Base-by-base conservation (phyloP, 2,888 invertebrate species). In the Tetragonula carbonaria region DNA sequence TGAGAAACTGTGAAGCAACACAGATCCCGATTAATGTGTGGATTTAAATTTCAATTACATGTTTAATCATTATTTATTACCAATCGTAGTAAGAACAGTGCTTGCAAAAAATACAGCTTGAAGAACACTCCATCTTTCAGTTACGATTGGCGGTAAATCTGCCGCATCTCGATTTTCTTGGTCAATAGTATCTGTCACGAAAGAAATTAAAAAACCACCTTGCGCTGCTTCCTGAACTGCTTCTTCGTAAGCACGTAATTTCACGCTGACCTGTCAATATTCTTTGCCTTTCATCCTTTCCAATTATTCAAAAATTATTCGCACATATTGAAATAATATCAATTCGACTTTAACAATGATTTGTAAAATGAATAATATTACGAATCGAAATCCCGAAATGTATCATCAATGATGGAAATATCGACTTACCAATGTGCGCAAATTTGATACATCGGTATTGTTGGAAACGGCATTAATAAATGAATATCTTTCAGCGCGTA, bases 61-160 rank as follows among this genome's bases (percentile, higher is more conserved):
- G 2, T 45, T 55, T 66, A 59, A 57, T 80, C 51, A 14, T 65
- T 65, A 72, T 67, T 70, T 13, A 28, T 94, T 95, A 98, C 98
- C 98, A 95, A 98, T 98, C 77, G 98, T 98, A 78, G 98, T 98
- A 93, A 98, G 96, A 90, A 98, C 98, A 74, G 98, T 98, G 51
- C 98, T 98, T 21, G 98, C 97, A 94, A 98, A 98, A 95, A 98
- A 98, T 65, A 98, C 97, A 6, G 98, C 97, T 94, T 98, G 97
- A 70, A 97, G 95, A 91, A 97, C 96, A 90, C 97, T 97, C 98
- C 98, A 98, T 92, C 97, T 96, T 88, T 96, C 96, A 76, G 96
- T 91, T 3, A 87, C 85, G 95, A 93, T 95, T 95, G 84, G 95
- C 92, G 77, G 86, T 50, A 88, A 65, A 57, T 90, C 86, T 6